These are phyloP conservation scores for Brachyptera risi DNA, from an alignment of 2,888 invertebrate species.

Conservation along the genomic window DNA sequence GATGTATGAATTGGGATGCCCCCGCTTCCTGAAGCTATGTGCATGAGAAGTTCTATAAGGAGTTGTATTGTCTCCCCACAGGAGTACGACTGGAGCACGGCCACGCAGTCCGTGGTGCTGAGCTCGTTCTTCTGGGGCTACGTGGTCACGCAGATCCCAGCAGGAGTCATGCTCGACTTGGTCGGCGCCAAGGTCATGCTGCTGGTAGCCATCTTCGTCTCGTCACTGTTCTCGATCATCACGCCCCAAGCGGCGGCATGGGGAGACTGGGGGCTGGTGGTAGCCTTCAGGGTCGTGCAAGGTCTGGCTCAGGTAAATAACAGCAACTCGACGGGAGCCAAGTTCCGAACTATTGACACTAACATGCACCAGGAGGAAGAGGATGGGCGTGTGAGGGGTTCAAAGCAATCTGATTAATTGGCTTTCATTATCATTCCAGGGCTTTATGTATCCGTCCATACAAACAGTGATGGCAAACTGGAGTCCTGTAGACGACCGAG, in stretches of 20 bases:
- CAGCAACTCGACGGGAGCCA: too few species aligned
- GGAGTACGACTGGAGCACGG: slow-evolving; percentile 57
- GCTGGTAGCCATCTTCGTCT: slow-evolving; percentile 51
- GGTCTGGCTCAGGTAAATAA: slow-evolving; percentile 58
- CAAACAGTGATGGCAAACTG: slow-evolving; percentile 66
- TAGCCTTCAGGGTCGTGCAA: slow-evolving; percentile 62
- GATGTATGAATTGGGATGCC: too few species aligned
- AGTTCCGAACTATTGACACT: too few species aligned
- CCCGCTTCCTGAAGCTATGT: too few species aligned
- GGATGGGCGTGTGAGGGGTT: too few species aligned
- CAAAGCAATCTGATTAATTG: neutral
- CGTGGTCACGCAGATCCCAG: slow-evolving; percentile 58
- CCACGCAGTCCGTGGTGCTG: slow-evolving; percentile 54
- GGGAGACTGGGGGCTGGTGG: slow-evolving; percentile 59
- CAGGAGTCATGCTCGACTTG: slow-evolving; percentile 65
- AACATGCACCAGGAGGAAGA: too few species aligned
- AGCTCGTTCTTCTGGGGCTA: slow-evolving; percentile 78
- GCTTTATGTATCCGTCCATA: slow-evolving; percentile 61
- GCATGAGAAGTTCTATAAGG: too few species aligned
- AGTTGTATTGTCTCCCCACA: too few species aligned
- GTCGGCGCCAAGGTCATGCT: slow-evolving; percentile 70
- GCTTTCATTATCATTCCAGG: too few species aligned
- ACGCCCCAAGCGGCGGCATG: slow-evolving; percentile 64
- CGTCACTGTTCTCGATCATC: slow-evolving; percentile 59
- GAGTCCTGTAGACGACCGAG: slow-evolving; percentile 66